Evolutionary conservation across 2,113 vertebrate genomes (phyloP).

Genomic region (Halcyon malimbica): DNA sequence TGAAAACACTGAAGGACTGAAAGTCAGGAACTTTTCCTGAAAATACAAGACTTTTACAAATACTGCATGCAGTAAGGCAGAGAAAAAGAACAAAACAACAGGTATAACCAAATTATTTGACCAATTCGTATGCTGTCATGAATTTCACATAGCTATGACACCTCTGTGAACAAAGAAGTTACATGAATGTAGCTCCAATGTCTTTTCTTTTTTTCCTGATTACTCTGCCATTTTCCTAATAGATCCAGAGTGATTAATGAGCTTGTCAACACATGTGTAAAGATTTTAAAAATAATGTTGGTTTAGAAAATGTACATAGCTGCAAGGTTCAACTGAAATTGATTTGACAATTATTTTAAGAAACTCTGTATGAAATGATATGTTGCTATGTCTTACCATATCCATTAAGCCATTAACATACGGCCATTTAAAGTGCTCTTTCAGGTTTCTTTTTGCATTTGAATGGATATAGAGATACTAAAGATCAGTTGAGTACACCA

Average conservation of each 20-base stretch:
- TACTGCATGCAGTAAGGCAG: neutral
- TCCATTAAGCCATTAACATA: neutral
- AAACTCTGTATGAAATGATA: neutral
- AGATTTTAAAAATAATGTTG: neutral
- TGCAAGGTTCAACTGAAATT: neutral
- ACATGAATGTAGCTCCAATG: neutral
- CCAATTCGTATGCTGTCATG: neutral
- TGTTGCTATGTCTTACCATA: neutral
- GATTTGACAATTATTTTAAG: neutral
- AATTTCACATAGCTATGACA: neutral
- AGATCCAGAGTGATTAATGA: constrained; percentile 20
- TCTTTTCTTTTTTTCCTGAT: neutral
- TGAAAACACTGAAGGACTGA: neutral
- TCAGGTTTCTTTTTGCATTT: neutral
- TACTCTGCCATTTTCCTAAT: neutral
- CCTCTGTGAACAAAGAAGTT: neutral
- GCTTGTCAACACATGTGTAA: neutral
- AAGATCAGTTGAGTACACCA: neutral
- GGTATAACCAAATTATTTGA: neutral
- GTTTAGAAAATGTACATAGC: neutral
- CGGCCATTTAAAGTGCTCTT: neutral
- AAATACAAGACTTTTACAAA: neutral
- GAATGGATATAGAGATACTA: neutral
- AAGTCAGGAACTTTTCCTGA: neutral
- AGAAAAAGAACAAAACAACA: neutral